A percentile compares a stretch with the other conserved stretches of the same genome.
Evolutionary conservation across 2,888 invertebrate genomes (phyloP).

Genomic region (Allophyes oxyacanthae): DNA sequence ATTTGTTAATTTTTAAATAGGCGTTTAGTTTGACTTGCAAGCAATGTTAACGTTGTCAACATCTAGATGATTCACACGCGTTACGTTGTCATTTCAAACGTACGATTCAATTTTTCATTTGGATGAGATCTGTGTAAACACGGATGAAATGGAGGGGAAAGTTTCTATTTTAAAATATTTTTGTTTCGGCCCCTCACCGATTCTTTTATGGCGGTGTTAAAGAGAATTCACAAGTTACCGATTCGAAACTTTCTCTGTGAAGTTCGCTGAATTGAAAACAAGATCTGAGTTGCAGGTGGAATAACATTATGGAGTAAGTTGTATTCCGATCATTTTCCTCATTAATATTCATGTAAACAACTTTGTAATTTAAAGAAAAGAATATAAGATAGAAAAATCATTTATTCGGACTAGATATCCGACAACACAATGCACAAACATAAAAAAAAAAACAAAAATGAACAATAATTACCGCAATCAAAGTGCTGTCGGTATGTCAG

Average conservation of each 20-base stretch:
- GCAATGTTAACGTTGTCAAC: constrained; percentile 34
- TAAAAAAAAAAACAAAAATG: no score
- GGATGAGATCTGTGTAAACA: constrained; percentile 79
- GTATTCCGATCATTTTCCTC: constrained; percentile 8
- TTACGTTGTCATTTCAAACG: constrained; percentile 82
- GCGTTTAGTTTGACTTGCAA: background rate
- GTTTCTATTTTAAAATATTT: constrained; percentile 73
- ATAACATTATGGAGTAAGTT: constrained; percentile 22
- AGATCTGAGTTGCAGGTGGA: constrained; percentile 58
- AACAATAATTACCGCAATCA: no score
- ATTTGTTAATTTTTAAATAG: rapidly evolving
- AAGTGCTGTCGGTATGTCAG: no score
- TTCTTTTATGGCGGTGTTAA: constrained; percentile 66
- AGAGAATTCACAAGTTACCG: constrained; percentile 70
- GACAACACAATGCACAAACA: no score
- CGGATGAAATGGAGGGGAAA: constrained; percentile 68
- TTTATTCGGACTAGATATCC: no score
- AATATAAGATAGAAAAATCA: no score
- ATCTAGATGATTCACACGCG: constrained; percentile 74
- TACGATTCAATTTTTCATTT: constrained; percentile 85
- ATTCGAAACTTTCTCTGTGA: constrained; percentile 63
- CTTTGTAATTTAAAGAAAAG: no score
- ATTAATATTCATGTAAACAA: background rate
- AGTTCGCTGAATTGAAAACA: constrained; percentile 67
- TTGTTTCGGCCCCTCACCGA: constrained; percentile 57